Evolutionary conservation across 2,797 vertebrate genomes (phyloP).

Genomic region (Micromesistius poutassou): DNA sequence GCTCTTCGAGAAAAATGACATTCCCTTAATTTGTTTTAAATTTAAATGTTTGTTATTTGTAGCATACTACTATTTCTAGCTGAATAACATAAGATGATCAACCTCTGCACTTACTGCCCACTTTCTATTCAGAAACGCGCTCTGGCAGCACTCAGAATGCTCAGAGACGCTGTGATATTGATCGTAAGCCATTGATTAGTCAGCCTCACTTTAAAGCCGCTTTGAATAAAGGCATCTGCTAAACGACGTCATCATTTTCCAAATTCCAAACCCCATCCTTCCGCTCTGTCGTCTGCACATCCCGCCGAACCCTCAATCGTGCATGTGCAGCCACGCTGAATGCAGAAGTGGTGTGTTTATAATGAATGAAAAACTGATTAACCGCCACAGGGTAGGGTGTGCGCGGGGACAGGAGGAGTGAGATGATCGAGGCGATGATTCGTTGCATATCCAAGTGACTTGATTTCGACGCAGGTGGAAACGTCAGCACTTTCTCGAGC

Average conservation of each 20-base stretch:
- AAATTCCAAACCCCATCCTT: not conserved
- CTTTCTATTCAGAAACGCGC: not conserved
- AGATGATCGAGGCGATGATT: not conserved
- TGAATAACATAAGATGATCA: not conserved
- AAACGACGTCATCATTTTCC: not conserved
- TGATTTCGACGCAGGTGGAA: not conserved
- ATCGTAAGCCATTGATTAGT: not conserved
- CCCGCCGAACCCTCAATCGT: not conserved
- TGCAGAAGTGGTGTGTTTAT: not conserved
- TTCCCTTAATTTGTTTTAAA: not conserved
- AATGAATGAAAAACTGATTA: not conserved
- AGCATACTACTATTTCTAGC: not conserved
- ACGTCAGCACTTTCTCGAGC: not conserved
- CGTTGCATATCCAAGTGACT: not conserved
- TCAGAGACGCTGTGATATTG: not conserved
- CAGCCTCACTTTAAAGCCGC: not conserved
- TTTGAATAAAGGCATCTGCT: conserved; percentile 2
- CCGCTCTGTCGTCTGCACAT: not conserved
- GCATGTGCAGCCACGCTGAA: not conserved
- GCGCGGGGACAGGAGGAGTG: not conserved
- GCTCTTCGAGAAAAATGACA: not conserved
- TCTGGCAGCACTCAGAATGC: not conserved
- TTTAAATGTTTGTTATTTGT: not conserved
- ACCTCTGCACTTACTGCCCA: not conserved
- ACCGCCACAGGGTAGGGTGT: not conserved